These are phyloP conservation scores for Luperina nickerlii DNA, from an alignment of 2,888 invertebrate species.

Conservation along the genomic window DNA sequence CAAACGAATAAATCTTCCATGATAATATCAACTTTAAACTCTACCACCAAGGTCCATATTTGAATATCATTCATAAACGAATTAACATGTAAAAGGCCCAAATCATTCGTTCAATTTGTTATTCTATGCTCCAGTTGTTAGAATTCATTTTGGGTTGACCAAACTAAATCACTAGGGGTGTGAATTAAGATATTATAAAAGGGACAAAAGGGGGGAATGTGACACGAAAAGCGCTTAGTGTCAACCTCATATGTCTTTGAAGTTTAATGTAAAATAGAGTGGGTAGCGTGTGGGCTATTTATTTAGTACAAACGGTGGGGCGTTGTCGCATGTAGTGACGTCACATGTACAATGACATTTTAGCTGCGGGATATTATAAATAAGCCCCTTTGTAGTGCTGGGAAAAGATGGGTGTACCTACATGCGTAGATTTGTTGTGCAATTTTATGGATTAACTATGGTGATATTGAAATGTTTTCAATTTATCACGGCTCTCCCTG, in stretches of 20 bases:
- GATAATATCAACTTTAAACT: slow-evolving; percentile 65
- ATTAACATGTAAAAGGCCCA: slow-evolving; percentile 82
- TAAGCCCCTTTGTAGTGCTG: slow-evolving; percentile 59
- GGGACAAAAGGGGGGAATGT: slow-evolving; percentile 84
- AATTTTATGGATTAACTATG: slow-evolving; percentile 6
- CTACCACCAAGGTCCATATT: slow-evolving; percentile 66
- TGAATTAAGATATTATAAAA: slow-evolving; percentile 88
- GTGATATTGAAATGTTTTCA: slow-evolving; percentile 5
- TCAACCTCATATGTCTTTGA: slow-evolving; percentile 87
- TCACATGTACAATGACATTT: slow-evolving; percentile 58
- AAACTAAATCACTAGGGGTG: slow-evolving; percentile 82
- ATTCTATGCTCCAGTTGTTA: slow-evolving; percentile 52
- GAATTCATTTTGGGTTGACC: slow-evolving; percentile 62
- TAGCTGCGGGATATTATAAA: slow-evolving; percentile 45
- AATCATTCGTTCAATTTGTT: slow-evolving; percentile 58
- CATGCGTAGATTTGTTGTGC: slow-evolving; percentile 11
- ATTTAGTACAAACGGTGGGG: slow-evolving; percentile 74
- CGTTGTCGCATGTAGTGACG: slow-evolving; percentile 68
- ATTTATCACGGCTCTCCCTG: background rate
- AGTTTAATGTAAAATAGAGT: slow-evolving; percentile 77
- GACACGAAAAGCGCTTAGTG: slow-evolving; percentile 86
- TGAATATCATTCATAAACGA: slow-evolving; percentile 60
- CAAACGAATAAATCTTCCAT: slow-evolving; percentile 61
- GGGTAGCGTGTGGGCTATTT: slow-evolving; percentile 73
- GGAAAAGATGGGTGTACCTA: slow-evolving; percentile 31